phyloP scores from a whole-genome alignment of 2,797 vertebrate species.

The Clarias laeviceps region DNA sequence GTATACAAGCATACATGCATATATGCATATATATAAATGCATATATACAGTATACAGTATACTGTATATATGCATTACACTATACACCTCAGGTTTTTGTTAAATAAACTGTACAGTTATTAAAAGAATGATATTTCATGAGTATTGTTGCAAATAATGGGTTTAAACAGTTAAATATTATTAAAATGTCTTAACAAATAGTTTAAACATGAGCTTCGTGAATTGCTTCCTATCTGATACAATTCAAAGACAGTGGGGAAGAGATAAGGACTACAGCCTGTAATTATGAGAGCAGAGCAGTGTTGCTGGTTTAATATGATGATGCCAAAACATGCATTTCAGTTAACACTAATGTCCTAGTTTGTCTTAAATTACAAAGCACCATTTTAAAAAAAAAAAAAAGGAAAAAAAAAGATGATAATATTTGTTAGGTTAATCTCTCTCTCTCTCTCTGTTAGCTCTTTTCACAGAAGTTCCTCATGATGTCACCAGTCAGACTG shows the following conservation, averaged over 20 bases:
- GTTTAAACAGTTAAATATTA: background rate
- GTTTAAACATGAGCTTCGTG: background rate
- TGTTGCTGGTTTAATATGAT: background rate
- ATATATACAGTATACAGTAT: too few relatives aligned
- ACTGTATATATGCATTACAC: background rate
- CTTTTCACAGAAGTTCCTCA: constrained; percentile 92
- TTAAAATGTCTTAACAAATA: background rate
- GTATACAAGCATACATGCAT: background rate
- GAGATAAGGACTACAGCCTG: background rate
- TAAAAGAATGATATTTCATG: background rate
- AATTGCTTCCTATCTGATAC: background rate
- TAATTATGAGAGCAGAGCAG: background rate
- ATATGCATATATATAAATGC: background rate
- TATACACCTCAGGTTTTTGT: background rate
- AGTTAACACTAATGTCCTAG: background rate
- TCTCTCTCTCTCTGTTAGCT: constrained; percentile 69
- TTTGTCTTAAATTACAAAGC: background rate
- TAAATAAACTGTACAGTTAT: background rate
- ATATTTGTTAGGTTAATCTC: background rate
- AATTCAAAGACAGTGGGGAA: background rate
- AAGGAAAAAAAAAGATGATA: background rate
- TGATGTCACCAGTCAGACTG: constrained; percentile 83
- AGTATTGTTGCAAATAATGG: background rate
- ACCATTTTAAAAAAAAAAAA: too few relatives aligned
- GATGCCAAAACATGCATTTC: background rate